Base-by-base conservation (phyloP, 1,140 invertebrate genomes). In the Aphidius gifuensis region DNA sequence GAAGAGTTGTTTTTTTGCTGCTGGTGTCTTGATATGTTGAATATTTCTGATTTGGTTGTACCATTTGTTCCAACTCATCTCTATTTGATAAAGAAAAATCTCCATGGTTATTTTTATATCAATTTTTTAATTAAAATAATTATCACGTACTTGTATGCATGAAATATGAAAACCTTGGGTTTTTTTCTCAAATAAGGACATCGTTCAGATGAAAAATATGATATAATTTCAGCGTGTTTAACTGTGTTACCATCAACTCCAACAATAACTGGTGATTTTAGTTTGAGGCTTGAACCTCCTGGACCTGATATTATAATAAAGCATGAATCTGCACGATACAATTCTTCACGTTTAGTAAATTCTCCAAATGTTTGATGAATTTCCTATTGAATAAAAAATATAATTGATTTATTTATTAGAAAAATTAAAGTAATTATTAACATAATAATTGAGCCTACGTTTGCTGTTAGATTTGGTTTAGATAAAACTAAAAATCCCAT, bases 81-180 rank as follows among this genome's bases (percentile, higher is more conserved):
- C 68, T 66, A 64, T 71, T 51, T 48, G 16, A 49, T 58, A 48
- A 53, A 53, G 44, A 42, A 51, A 44, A 39, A 21, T 46, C 43
- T 43, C 39, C 51, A 61, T 16, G 2, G 55, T 4, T 53, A 45
- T 40, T 60, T 43, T 9, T 38, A 50, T 32, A 40, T 21, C 45
- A 58, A 51, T 47, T 7, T 55, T 56, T 21, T 45, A 32, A 32
- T 32, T 11, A n/a, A 23, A 47, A 43, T 23, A n/a, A 46, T 32
- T 32, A 32, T 32, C 4, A 32, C 55, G n/a, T 70, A 86, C 84
- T 88, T 84, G 75, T 90, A 92, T 49, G 85, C 83, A 74, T 92
- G 90, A 70, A 91, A 90, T 45, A 93, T 85, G 66, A 92, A 90
- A 64, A 92, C 83, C 78, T 93, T 93, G 49, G 91, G 91, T 70